Percentiles rank a stretch among this genome's conserved stretches.
phyloP scores from a whole-genome alignment of 2,888 invertebrate genomes.

The Mechanitis mazaeus region DNA sequence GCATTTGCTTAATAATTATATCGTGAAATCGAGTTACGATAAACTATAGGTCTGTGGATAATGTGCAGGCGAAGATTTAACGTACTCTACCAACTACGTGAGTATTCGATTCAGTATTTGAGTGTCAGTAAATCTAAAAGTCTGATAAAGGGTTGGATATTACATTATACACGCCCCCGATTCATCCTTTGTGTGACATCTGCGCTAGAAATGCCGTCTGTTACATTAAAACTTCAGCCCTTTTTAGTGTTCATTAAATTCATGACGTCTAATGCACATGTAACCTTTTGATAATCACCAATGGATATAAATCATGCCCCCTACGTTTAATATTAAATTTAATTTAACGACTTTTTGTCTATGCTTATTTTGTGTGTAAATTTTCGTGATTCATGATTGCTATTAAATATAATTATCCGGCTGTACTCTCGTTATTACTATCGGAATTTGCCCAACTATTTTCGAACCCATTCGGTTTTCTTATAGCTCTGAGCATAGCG shows the following conservation, averaged over 20 bases:
- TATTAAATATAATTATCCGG: too few relatives aligned
- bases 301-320: neutral
- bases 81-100: constrained; percentile 15
- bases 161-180: constrained; percentile 29
- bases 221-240: constrained; percentile 53
- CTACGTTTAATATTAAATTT: neutral
- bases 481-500: too few relatives aligned
- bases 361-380: too few relatives aligned
- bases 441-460: too few relatives aligned
- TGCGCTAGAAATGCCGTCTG: constrained; percentile 48
- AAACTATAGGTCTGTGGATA: constrained; percentile 54
- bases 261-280: constrained; percentile 16
- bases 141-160: constrained; percentile 28
- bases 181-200: constrained; percentile 50
- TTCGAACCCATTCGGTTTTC: too few relatives aligned
- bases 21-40: constrained; percentile 41
- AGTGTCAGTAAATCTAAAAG: constrained; percentile 22
- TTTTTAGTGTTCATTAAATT: constrained; percentile 33
- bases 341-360: neutral
- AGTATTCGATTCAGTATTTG: constrained; percentile 18
- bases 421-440: too few relatives aligned
- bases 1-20: constrained; percentile 57
- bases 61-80: constrained; percentile 45
- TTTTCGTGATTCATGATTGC: too few relatives aligned
- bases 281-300: constrained; percentile 1